phyloP scores from a whole-genome alignment of 2,888 invertebrate species.

The Thereva nobilitata region DNA sequence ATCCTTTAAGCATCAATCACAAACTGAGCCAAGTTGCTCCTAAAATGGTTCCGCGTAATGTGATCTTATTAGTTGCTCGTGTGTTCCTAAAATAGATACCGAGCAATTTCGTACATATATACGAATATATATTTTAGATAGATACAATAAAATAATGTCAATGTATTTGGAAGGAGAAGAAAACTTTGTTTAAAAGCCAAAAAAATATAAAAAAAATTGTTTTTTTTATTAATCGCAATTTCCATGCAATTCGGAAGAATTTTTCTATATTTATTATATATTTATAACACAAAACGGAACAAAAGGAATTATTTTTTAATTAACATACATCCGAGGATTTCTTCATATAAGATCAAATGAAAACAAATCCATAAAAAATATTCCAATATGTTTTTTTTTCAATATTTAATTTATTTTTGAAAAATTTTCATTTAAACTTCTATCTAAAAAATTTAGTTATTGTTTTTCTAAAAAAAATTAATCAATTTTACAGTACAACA shows the following conservation, averaged over 20 bases:
- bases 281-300: too few species aligned
- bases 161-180: too few species aligned
- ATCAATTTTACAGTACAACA: conserved; percentile 51
- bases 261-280: conserved; percentile 25
- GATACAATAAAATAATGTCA: too few species aligned
- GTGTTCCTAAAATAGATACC: conserved; percentile 42
- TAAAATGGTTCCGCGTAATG: conserved; percentile 69
- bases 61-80: conserved; percentile 58
- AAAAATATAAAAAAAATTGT: background rate
- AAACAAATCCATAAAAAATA: too few species aligned
- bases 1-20: conserved; percentile 53
- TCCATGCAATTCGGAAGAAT: conserved; percentile 37
- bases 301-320: too few species aligned
- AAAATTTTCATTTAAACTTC: background rate
- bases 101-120: conserved; percentile 1
- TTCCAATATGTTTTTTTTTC: too few species aligned
- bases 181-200: conserved; percentile 29
- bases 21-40: conserved; percentile 59
- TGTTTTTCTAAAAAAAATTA: conserved; percentile 29
- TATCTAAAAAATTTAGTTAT: background rate
- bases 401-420: too few species aligned
- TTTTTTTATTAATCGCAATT: conserved; percentile 35
- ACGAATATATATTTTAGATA: too few species aligned
- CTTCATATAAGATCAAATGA: too few species aligned
- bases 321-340: too few species aligned